Percentiles rank a stretch among this genome's conserved stretches.
phyloP scores from a whole-genome alignment of 1,140 invertebrate genomes.

The Dendrolimus kikuchii region DNA sequence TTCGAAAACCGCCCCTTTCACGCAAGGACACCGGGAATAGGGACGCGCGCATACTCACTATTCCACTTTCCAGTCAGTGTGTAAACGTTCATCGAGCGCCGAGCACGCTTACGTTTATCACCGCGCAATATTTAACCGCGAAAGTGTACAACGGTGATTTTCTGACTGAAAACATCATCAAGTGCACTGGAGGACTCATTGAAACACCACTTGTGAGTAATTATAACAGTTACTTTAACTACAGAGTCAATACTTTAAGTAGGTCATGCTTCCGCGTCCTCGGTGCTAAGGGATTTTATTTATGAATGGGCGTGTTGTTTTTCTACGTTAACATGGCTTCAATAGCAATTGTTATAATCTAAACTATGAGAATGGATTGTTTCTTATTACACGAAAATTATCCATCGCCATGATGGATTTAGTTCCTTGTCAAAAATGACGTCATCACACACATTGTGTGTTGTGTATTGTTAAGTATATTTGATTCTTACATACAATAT shows the following conservation, averaged over 20 bases:
- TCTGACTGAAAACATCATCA: slow-evolving; percentile 19
- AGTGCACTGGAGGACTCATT: slow-evolving; percentile 44
- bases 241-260: slow-evolving; percentile 24
- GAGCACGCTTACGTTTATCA: slow-evolving; percentile 36
- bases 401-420: too few relatives aligned
- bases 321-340: slow-evolving; percentile 6
- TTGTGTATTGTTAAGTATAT: too few relatives aligned
- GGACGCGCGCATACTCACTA: slow-evolving; percentile 59
- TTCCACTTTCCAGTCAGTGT: slow-evolving; percentile 33
- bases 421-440: too few relatives aligned
- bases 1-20: slow-evolving; percentile 54
- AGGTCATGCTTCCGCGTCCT: slow-evolving; percentile 62
- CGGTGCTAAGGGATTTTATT: slow-evolving; percentile 40
- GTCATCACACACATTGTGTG: too few relatives aligned
- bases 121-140: slow-evolving; percentile 22
- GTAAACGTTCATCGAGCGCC: slow-evolving; percentile 31
- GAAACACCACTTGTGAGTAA: slow-evolving; percentile 53
- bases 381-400: too few relatives aligned
- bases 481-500: too few relatives aligned
- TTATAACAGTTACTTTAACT: slow-evolving; percentile 13
- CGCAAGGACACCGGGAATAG: slow-evolving; percentile 62
- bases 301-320: slow-evolving; percentile 38
- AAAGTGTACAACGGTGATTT: slow-evolving; percentile 30
- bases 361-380: too few relatives aligned
- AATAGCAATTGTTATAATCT: too few relatives aligned